Evolutionary conservation across 2,113 vertebrate species (phyloP).

Genomic region (Phycodurus eques): DNA sequence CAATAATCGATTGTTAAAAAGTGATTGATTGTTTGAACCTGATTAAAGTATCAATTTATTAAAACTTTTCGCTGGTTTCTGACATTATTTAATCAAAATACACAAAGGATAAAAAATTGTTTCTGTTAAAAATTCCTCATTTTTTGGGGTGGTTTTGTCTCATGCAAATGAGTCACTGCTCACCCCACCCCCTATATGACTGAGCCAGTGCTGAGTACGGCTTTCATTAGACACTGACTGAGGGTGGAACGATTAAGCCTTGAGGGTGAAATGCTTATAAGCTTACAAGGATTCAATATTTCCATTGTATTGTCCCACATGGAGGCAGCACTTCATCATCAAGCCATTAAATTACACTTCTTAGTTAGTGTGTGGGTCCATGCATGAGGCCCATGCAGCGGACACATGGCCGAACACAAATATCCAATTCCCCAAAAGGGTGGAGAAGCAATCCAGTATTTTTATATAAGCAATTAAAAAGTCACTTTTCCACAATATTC

Average conservation of each 20-base stretch:
- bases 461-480: background rate
- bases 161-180: background rate
- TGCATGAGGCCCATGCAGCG: background rate
- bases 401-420: background rate
- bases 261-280: background rate
- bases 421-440: background rate
- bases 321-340: too few species aligned
- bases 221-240: background rate
- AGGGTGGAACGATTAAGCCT: background rate
- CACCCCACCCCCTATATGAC: background rate
- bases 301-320: background rate
- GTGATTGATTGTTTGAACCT: background rate
- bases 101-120: background rate
- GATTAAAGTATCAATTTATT: background rate
- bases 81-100: background rate
- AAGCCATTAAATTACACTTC: too few species aligned
- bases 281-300: background rate
- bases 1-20: background rate
- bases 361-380: too few species aligned
- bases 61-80: background rate
- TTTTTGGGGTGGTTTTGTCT: background rate
- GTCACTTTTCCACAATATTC: background rate
- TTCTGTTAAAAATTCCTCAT: background rate
- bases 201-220: background rate
- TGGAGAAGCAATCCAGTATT: background rate